Conservation (phyloP, 2,797 vertebrate genomes). For the Loriculus beryllinus region DNA sequence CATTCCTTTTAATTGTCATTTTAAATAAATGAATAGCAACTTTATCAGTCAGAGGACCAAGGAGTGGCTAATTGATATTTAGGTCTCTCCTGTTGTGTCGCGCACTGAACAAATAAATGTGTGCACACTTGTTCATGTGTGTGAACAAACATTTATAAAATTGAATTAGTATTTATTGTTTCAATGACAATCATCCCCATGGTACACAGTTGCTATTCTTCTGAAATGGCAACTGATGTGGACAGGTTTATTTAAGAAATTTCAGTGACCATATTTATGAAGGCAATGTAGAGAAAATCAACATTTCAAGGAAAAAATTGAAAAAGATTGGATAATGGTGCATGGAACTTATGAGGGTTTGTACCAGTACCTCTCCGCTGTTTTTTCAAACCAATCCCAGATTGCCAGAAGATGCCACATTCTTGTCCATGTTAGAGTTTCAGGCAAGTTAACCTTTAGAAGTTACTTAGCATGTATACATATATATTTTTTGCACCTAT, state of each 20-base stretch:
- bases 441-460: neutral
- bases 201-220: neutral
- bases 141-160: neutral
- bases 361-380: neutral
- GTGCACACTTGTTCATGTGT: neutral
- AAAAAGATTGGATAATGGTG: neutral
- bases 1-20: conserved; percentile 32
- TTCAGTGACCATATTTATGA: neutral
- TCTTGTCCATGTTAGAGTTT: neutral
- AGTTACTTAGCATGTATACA: neutral
- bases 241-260: neutral
- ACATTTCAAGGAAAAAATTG: neutral
- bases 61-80: neutral
- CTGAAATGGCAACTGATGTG: neutral
- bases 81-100: neutral
- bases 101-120: neutral
- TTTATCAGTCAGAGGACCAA: conserved; percentile 35
- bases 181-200: neutral
- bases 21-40: conserved; percentile 41
- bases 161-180: neutral
- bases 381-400: neutral
- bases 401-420: neutral
- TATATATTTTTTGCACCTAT: neutral
- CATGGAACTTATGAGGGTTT: neutral
- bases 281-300: neutral